Evolutionary conservation across 1,140 invertebrate genomes (phyloP).

Genomic region (Drepana arcuata): DNA sequence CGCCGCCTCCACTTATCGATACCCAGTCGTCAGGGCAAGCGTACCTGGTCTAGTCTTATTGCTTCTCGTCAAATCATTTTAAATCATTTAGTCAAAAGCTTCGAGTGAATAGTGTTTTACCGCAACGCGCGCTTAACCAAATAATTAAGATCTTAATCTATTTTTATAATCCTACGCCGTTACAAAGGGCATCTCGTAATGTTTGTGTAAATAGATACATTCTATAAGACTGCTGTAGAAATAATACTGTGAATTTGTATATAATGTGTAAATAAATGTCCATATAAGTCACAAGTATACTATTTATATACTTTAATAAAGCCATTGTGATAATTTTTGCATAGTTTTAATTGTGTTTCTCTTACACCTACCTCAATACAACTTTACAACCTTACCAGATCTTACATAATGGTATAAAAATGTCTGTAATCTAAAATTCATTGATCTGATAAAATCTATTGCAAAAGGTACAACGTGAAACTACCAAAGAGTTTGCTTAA

Average conservation of each 20-base stretch:
- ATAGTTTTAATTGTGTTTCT: too few relatives aligned
- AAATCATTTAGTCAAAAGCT: conserved; percentile 58
- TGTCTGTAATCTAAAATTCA: not conserved
- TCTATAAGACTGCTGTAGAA: conserved; percentile 71
- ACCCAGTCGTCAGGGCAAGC: conserved; percentile 60
- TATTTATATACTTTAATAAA: conserved; percentile 73
- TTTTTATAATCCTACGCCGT: conserved; percentile 68
- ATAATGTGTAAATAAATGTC: conserved; percentile 67
- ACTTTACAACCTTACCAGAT: too few relatives aligned
- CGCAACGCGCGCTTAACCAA: conserved; percentile 63
- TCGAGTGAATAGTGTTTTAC: conserved; percentile 62
- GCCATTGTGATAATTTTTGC: conserved; percentile 72
- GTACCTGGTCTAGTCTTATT: conserved; percentile 62
- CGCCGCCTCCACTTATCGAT: conserved; percentile 56
- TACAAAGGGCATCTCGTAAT: conserved; percentile 56
- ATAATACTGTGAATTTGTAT: conserved; percentile 63
- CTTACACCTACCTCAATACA: too few relatives aligned
- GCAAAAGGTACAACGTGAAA: too few relatives aligned
- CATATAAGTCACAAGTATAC: conserved; percentile 70
- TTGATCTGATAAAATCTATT: too few relatives aligned
- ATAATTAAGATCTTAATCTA: conserved; percentile 65
- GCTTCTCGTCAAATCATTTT: conserved; percentile 38
- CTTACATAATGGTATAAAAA: not conserved
- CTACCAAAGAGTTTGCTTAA: too few relatives aligned
- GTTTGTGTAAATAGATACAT: conserved; percentile 69